phyloP scores from a whole-genome alignment of 2,113 vertebrate species.

The Pagrus major region DNA sequence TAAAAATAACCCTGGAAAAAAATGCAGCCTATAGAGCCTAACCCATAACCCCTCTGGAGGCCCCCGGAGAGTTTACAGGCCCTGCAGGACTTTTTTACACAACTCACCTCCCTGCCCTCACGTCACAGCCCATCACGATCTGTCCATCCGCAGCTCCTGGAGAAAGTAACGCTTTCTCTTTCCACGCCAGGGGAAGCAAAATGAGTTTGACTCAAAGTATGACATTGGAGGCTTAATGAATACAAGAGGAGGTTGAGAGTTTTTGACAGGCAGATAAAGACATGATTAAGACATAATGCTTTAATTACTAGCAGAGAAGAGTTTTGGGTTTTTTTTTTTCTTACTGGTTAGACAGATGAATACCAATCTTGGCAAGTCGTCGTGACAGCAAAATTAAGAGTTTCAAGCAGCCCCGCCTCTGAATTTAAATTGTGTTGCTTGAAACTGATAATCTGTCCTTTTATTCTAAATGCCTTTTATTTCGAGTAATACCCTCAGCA shows the following conservation, averaged over 20 bases:
- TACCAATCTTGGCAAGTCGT: slow-evolving; percentile 25
- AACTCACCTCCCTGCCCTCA: slow-evolving; percentile 65
- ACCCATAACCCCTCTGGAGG: slow-evolving; percentile 45
- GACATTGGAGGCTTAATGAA: slow-evolving; percentile 35
- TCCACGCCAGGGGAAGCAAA: background rate
- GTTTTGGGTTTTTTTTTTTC: background rate
- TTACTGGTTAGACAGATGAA: slow-evolving; percentile 31
- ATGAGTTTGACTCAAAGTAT: slow-evolving; percentile 7
- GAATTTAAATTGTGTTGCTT: slow-evolving; percentile 33
- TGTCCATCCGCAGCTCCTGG: slow-evolving; percentile 36
- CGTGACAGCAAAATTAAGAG: slow-evolving; percentile 35
- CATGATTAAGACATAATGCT: slow-evolving; percentile 48
- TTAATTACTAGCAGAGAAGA: slow-evolving; percentile 37
- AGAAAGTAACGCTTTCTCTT: slow-evolving; percentile 39
- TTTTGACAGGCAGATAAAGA: slow-evolving; percentile 58
- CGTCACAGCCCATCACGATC: slow-evolving; percentile 54
- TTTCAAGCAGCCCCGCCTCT: slow-evolving; percentile 29
- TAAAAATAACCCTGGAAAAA: slow-evolving; percentile 47
- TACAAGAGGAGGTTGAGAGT: slow-evolving; percentile 5
- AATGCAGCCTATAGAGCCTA: slow-evolving; percentile 7
- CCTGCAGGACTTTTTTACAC: slow-evolving; percentile 57
- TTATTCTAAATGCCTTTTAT: slow-evolving; percentile 23
- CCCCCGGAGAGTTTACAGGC: slow-evolving; percentile 35
- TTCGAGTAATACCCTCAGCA: slow-evolving; percentile 19
- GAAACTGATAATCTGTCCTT: slow-evolving; percentile 38